Evolutionary conservation across 1,140 invertebrate species (phyloP).

Genomic region (Pseudomyrmex sp.): DNA sequence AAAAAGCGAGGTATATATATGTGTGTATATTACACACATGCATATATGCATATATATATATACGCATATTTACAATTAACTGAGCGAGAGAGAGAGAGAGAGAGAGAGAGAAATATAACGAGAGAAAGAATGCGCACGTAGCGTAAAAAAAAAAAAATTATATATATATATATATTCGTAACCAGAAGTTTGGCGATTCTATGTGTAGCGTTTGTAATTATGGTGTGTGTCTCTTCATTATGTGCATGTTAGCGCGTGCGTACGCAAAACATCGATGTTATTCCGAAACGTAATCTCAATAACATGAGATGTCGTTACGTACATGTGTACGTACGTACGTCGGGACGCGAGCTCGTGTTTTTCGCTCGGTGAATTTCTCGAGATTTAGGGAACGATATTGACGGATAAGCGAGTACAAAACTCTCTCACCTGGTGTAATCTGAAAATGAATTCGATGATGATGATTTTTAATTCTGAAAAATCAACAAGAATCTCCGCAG

Average conservation of each 20-base stretch:
- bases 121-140: constrained; percentile 7
- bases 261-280: constrained; percentile 53
- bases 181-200: constrained; percentile 49
- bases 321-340: background rate
- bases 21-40: constrained; percentile 39
- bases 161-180: background rate
- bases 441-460: background rate
- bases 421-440: constrained; percentile 15
- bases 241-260: constrained; percentile 55
- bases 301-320: background rate
- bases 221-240: constrained; percentile 68
- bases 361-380: background rate
- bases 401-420: background rate
- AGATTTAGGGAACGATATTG: constrained; percentile 12
- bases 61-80: constrained; percentile 65
- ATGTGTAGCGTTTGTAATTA: constrained; percentile 72
- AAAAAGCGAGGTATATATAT: constrained; percentile 43
- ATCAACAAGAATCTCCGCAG: background rate
- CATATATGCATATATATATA: constrained; percentile 50
- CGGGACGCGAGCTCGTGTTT: constrained; percentile 12
- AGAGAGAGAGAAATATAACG: background rate
- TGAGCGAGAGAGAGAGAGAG: constrained; percentile 22
- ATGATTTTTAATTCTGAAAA: background rate
- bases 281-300: constrained; percentile 45
- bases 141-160: background rate